Evolutionary conservation across 2,797 vertebrate species (phyloP).

Genomic region (Octomys mimax): DNA sequence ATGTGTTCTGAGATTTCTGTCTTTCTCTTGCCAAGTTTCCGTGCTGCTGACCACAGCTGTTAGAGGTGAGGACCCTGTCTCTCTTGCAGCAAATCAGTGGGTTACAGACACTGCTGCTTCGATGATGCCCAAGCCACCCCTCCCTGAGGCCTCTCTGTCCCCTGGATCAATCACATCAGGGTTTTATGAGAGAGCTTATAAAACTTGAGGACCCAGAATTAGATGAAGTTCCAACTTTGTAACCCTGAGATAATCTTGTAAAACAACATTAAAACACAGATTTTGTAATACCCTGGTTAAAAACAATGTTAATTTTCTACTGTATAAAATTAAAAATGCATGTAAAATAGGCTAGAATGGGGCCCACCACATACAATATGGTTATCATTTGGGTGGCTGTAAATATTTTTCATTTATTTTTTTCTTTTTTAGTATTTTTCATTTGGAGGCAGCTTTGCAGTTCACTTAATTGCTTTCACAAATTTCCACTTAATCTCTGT

Average conservation of each 20-base stretch:
- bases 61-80: neutral
- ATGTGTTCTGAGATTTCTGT: neutral
- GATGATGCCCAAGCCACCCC: neutral
- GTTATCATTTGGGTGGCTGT: neutral
- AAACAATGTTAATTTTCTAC: slow-evolving; percentile 1
- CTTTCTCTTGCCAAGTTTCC: neutral
- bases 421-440: neutral
- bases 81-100: neutral
- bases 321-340: slow-evolving; percentile 29
- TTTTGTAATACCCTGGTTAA: neutral
- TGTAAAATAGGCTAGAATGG: neutral
- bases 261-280: slow-evolving; percentile 54
- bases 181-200: slow-evolving; percentile 18
- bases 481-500: slow-evolving; percentile 41
- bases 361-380: neutral
- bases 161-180: neutral
- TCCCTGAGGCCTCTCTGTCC: neutral
- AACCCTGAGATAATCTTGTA: slow-evolving; percentile 8
- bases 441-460: slow-evolving; percentile 37
- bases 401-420: neutral
- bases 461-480: slow-evolving; percentile 36
- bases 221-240: slow-evolving; percentile 35
- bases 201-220: slow-evolving; percentile 41
- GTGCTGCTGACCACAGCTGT: neutral
- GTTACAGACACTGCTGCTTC: neutral